These are phyloP conservation scores for Acanthis flammea DNA, from an alignment of 2,797 vertebrate species.

Conservation along the genomic window DNA sequence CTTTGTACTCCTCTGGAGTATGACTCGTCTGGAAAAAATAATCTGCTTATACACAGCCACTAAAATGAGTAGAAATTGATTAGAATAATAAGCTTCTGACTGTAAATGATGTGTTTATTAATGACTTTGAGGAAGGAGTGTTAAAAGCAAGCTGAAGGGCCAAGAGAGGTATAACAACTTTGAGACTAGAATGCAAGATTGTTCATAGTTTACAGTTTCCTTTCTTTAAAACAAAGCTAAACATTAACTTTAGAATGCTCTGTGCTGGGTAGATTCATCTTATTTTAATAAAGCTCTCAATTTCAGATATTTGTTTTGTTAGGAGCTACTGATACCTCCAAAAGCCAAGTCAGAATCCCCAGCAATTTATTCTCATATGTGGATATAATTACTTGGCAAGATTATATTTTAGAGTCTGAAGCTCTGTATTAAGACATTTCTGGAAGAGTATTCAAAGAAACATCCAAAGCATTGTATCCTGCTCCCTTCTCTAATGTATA, in stretches of 20 bases:
- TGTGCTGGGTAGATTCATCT: neutral
- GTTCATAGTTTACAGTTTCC: neutral
- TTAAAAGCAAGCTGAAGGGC: neutral
- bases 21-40: neutral
- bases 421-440: neutral
- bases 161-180: neutral
- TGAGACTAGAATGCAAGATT: neutral
- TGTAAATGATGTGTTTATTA: neutral
- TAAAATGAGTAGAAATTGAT: neutral
- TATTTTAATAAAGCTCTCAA: neutral
- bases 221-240: neutral
- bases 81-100: neutral
- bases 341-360: neutral
- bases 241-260: neutral
- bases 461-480: neutral
- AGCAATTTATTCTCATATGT: neutral
- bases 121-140: neutral
- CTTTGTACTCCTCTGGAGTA: constrained; percentile 59
- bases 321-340: neutral
- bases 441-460: neutral
- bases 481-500: neutral
- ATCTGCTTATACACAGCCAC: neutral
- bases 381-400: neutral
- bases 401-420: neutral
- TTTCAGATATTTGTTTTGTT: neutral